Base-by-base conservation (phyloP, 2,888 invertebrate genomes). In the Pseudococcus longispinus region DNA sequence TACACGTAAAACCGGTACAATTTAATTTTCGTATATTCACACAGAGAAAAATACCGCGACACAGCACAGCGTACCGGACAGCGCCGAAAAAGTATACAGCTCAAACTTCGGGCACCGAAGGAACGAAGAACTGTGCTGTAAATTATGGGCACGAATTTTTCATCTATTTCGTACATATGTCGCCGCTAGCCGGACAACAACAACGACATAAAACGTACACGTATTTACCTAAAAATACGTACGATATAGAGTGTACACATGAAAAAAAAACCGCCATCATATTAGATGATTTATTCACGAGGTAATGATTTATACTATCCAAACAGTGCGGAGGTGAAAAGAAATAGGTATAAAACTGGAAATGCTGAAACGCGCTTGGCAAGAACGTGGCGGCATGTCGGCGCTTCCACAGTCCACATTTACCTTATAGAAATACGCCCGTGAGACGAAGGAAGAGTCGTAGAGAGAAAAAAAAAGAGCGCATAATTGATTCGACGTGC, bases 111-210 rank as follows among this genome's bases (percentile, higher is more conserved):
- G n/a, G n/a, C n/a, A n/a, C n/a, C n/a, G n/a, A n/a, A n/a, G n/a
- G n/a, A n/a, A n/a, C n/a, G n/a, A n/a, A n/a, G n/a, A n/a, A n/a
- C n/a, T n/a, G n/a, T n/a, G n/a, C n/a, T n/a, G n/a, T 80, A 80
- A 80, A 80, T 80, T 80, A 80, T 80, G 77, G 26, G 18, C 77
- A 80, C 77, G 42, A 80, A 80, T 80, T 80, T 80, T 80, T 80
- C 77, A 80, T 42, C 20, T 42, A 80, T 80, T 80, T 80, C 77
- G 77, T 80, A 80, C 77, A 80, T 80, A 29, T 42, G 32, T 70
- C 70, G 18, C 70, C 70, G 70, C 70, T 70, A 70, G 13, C 70
- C n/a, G 60, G 60, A 60, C 60, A 60, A 23, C 20, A 23, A 60
- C 70, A 18, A 29, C 26, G 4, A n/a, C n/a, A n/a, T n/a, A 74